Base-by-base conservation (phyloP, 2,888 invertebrate species). In the Lasioglossum leucozonium region DNA sequence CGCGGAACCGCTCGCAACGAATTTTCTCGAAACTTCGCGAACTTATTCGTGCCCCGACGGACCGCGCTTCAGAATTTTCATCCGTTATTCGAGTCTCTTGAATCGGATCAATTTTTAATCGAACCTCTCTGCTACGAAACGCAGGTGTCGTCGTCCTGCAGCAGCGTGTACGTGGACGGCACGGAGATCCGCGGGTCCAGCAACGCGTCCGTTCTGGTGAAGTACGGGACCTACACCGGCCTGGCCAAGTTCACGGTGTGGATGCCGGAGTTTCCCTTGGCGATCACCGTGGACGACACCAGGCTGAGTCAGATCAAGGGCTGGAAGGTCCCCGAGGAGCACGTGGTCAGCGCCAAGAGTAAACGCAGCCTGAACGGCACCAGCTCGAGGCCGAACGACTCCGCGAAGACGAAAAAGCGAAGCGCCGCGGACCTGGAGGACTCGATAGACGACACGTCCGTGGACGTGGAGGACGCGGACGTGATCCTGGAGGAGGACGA, bases 251-350 rank as follows among this genome's bases (percentile, higher is more conserved):
- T 99, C 95, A 98, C 98, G 30, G 99, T 99, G 2, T 99, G 99
- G 99, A 98, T 99, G 97, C 99, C 99, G 0, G 99, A 99, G 94
- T 97, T 98, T 93, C 98, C 99, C 0, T 96, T 99, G 81, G 98
- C 99, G 94, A 97, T 99, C 47, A 97, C 98, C 91, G 97, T 99
- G 6, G 97, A 97, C 26, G 99, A 99, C 95, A 97, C 97, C 90
- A 96, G 98, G 88, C 96, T 99, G 81, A 99, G 98, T 81, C 99
- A 99, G 95, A 97, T 99, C 91, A 98, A 98, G 95, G 98, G 98
- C 69, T 99, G 99, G 99, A 97, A 98, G 95, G 98, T 98, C 71
- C 97, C 98, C 6, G 98, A 98, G 93, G 98, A 97, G 90, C 96
- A 96, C 92, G 94, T 95, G 40, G 95, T 92, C 0, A 93, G 93